These are phyloP conservation scores for Athalia cordata DNA, from an alignment of 2,888 invertebrate species.

Conservation along the genomic window DNA sequence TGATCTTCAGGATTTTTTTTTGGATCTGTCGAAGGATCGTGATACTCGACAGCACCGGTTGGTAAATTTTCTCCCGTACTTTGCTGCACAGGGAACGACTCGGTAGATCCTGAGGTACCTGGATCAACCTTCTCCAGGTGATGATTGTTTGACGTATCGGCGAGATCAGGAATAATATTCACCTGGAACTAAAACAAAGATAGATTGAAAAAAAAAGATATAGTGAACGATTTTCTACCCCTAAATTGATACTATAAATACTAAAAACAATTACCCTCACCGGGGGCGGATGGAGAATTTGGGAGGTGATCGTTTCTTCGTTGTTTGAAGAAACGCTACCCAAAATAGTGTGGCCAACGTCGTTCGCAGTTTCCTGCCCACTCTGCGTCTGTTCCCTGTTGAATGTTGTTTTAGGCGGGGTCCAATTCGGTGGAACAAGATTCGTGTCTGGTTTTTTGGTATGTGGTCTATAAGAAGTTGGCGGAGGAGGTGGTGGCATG, in stretches of 20 bases:
- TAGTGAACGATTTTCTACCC: background rate
- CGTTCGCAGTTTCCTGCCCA: constrained; percentile 6
- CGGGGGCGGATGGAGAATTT: constrained; percentile 24
- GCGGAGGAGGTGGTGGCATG: constrained; percentile 42
- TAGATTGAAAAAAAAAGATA: background rate
- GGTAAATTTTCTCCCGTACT: constrained; percentile 54
- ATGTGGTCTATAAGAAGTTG: constrained; percentile 44
- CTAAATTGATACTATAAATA: background rate
- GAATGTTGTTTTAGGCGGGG: constrained; percentile 46
- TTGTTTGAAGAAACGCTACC: constrained; percentile 8
- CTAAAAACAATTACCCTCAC: background rate
- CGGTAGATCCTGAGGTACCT: constrained; percentile 25
- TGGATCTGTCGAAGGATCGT: constrained; percentile 62
- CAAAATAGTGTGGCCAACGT: constrained; percentile 7
- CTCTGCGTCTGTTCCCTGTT: constrained; percentile 5
- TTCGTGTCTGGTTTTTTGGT: constrained; percentile 39
- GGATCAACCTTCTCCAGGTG: constrained; percentile 7
- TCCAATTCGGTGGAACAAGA: constrained; percentile 45
- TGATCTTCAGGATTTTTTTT: constrained; percentile 55
- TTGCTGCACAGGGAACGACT: constrained; percentile 18
- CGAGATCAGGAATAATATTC: constrained; percentile 10
- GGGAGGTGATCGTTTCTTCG: background rate
- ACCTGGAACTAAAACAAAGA: constrained; percentile 12
- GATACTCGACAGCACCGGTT: constrained; percentile 64
- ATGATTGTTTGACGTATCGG: background rate